Percentiles rank a stretch among this genome's conserved stretches.
Conservation (phyloP, 2,113 vertebrate species). For the Osmerus eperlanus region DNA sequence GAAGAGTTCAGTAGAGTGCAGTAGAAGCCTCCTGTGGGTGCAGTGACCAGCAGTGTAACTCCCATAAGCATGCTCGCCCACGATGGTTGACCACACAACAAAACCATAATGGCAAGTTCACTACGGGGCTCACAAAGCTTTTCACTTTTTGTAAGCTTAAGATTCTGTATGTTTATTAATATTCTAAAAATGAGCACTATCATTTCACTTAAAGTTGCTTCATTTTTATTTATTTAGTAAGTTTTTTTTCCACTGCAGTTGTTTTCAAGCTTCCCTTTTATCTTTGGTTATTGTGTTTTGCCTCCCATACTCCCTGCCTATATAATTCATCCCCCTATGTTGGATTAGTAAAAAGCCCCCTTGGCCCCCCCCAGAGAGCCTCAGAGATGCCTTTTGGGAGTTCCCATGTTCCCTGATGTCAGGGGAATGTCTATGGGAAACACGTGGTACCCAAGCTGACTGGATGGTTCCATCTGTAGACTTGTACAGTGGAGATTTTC, state of each 20-base stretch:
- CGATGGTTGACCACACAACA: conserved; percentile 27
- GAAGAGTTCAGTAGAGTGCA: conserved; percentile 13
- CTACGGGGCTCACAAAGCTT: conserved; percentile 32
- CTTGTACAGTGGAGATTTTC: too few species aligned
- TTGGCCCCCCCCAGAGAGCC: neutral
- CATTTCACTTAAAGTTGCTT: conserved; percentile 50
- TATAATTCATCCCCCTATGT: conserved; percentile 18
- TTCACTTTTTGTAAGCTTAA: conserved; percentile 44
- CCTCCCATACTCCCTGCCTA: conserved; percentile 35
- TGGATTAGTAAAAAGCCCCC: conserved; percentile 21
- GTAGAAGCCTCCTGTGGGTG: conserved; percentile 31
- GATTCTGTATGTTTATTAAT: conserved; percentile 44
- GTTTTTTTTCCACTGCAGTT: conserved; percentile 25
- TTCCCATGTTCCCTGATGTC: conserved; percentile 2
- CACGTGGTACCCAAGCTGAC: conserved; percentile 8
- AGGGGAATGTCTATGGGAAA: conserved; percentile 6
- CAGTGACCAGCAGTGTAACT: conserved; percentile 50
- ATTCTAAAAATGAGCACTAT: conserved; percentile 53
- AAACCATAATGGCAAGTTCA: conserved; percentile 27
- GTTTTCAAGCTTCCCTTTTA: conserved; percentile 32
- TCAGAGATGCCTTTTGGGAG: neutral
- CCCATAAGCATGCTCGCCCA: conserved; percentile 50
- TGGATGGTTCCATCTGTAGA: conserved; percentile 12
- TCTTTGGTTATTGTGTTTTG: conserved; percentile 52
- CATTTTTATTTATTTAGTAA: conserved; percentile 59